Percentiles rank a stretch among this genome's conserved stretches.
These are phyloP conservation scores for Papilio gigon DNA, from an alignment of 2,888 invertebrate species.

Conservation along the genomic window DNA sequence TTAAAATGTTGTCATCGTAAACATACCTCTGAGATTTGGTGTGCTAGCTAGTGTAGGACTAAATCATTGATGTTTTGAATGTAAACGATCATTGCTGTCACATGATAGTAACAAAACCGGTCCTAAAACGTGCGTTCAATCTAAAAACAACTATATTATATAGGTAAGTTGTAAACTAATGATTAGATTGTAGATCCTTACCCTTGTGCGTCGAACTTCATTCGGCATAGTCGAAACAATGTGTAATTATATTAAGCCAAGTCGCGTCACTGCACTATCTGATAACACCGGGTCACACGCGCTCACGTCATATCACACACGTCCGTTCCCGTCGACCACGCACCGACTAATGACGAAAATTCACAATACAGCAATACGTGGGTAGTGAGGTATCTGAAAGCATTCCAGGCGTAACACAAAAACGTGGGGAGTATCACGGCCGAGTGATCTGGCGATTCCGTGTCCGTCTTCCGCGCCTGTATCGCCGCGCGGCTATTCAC, in stretches of 20 bases:
- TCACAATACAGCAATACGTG: constrained; percentile 34
- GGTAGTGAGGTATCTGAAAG: constrained; percentile 21
- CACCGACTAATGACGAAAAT: constrained; percentile 58
- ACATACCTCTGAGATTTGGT: not conserved
- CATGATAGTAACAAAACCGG: not conserved
- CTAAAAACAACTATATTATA: no score
- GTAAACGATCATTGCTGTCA: not conserved
- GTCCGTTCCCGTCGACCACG: constrained; percentile 54
- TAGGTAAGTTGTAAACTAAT: not conserved
- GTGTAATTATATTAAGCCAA: constrained; percentile 51
- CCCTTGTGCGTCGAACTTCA: constrained; percentile 62
- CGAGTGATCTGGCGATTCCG: constrained; percentile 50
- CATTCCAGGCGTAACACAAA: constrained; percentile 39
- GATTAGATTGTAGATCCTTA: constrained; percentile 51
- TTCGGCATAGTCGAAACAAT: constrained; percentile 59
- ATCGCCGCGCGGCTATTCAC: constrained; percentile 51
- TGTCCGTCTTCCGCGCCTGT: constrained; percentile 52
- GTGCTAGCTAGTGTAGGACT: not conserved
- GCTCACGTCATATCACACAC: constrained; percentile 45
- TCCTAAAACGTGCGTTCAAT: not conserved
- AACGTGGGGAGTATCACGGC: constrained; percentile 26
- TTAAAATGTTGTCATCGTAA: not conserved
- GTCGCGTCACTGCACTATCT: constrained; percentile 31
- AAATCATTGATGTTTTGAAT: not conserved
- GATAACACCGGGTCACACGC: constrained; percentile 40